Conservation (phyloP, 2,113 vertebrate genomes). For the Proterorhinus semilunaris region DNA sequence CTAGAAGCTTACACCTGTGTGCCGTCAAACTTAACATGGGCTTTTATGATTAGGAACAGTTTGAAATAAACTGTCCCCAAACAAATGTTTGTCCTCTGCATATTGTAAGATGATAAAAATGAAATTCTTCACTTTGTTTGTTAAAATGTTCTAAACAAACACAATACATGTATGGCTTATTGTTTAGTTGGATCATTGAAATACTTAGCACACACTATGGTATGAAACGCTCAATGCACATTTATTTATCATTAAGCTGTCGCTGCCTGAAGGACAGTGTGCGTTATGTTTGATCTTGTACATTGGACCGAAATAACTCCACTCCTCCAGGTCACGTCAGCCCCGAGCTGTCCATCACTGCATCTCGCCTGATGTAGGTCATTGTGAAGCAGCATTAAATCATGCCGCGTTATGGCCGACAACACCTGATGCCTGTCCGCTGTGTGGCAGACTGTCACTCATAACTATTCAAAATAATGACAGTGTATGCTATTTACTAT, state of each 20-base stretch:
- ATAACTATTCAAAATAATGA: slow-evolving; percentile 30
- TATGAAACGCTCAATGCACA: neutral
- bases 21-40: too few species aligned
- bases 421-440: slow-evolving; percentile 46
- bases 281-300: neutral
- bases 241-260: neutral
- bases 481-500: slow-evolving; percentile 22
- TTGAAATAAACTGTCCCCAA: too few species aligned
- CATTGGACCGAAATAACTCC: slow-evolving; percentile 17
- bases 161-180: neutral
- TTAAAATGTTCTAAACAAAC: neutral
- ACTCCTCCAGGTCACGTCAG: neutral
- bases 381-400: slow-evolving; percentile 25
- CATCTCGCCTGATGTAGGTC: slow-evolving; percentile 11
- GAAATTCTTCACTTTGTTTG: neutral
- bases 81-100: too few species aligned
- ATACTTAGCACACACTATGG: neutral
- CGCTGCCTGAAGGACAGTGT: neutral
- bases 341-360: slow-evolving; percentile 17
- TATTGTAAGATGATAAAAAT: too few species aligned
- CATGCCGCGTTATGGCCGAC: slow-evolving; percentile 11
- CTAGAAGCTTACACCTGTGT: too few species aligned
- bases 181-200: neutral
- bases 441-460: slow-evolving; percentile 26
- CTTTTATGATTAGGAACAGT: too few species aligned